phyloP scores from a whole-genome alignment of 2,797 vertebrate genomes.

The Smutsia temminckii region DNA sequence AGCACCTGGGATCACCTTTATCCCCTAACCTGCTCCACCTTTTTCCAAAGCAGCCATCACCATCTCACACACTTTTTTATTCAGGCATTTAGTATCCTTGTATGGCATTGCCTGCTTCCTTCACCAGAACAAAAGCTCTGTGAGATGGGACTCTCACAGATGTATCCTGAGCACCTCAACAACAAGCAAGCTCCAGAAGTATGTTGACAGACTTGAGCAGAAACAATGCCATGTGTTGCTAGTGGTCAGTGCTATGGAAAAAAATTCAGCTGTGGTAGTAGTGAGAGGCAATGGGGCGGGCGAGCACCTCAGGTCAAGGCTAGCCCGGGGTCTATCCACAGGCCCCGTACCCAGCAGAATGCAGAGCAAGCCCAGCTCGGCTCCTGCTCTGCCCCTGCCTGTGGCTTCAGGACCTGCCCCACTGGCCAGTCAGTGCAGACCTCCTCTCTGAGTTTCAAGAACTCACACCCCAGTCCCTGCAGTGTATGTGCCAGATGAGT shows the following conservation, averaged over 20 bases:
- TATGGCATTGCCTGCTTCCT: not conserved
- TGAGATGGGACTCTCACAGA: not conserved
- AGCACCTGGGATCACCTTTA: not conserved
- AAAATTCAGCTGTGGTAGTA: not conserved
- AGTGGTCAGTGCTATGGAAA: not conserved
- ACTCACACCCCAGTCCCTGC: not conserved
- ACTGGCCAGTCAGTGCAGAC: no score
- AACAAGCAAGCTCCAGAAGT: conserved; percentile 34
- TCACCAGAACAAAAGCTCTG: not conserved
- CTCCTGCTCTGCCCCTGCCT: not conserved
- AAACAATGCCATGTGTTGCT: not conserved
- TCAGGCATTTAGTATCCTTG: not conserved
- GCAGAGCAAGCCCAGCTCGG: not conserved
- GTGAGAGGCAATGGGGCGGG: not conserved
- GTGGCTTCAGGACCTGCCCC: not conserved
- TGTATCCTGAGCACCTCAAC: not conserved
- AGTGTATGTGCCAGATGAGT: not conserved
- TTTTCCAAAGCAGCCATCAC: not conserved
- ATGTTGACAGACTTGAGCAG: not conserved
- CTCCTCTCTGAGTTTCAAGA: conserved; percentile 8
- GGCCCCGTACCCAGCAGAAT: not conserved
- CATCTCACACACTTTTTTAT: not conserved
- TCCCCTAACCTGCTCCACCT: not conserved
- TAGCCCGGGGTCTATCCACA: not conserved
- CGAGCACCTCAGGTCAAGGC: not conserved